Percentiles rank a stretch among this genome's conserved stretches.
Conservation (phyloP, 37 sponge, comb jelly and placozoan species). For the Aplysina aerophoba region DNA sequence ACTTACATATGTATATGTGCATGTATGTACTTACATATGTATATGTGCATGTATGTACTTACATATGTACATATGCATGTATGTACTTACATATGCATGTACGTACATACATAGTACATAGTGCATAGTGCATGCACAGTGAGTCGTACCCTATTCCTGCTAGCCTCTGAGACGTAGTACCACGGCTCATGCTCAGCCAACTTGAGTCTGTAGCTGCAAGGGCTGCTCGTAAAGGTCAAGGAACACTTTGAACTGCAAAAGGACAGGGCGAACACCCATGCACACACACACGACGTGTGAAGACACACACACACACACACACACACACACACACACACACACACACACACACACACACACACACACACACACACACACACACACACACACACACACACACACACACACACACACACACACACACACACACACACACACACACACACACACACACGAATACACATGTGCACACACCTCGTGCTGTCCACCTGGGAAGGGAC, state of each 20-base stretch:
- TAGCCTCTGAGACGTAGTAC: conserved; percentile 31
- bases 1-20: too few species aligned
- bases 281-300: conserved; percentile 23
- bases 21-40: too few species aligned
- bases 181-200: conserved; percentile 53
- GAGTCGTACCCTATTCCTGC: conserved; percentile 48
- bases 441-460: neutral
- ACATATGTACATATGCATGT: too few species aligned
- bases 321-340: conserved; percentile 60
- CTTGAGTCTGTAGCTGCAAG: conserved; percentile 6
- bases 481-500: conserved; percentile 7
- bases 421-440: neutral
- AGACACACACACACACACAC: conserved; percentile 49
- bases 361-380: conserved; percentile 34
- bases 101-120: neutral
- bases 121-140: neutral
- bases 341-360: conserved; percentile 72
- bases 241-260: conserved; percentile 16
- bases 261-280: neutral
- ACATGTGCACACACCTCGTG: conserved; percentile 7
- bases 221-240: neutral
- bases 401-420: conserved; percentile 33
- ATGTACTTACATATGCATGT: neutral
- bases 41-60: too few species aligned
- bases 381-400: conserved; percentile 53